Percentiles rank a stretch among this genome's conserved stretches.
Evolutionary conservation across 2,797 vertebrate species (phyloP).

Genomic region (Pseudocheirus occidentalis): DNA sequence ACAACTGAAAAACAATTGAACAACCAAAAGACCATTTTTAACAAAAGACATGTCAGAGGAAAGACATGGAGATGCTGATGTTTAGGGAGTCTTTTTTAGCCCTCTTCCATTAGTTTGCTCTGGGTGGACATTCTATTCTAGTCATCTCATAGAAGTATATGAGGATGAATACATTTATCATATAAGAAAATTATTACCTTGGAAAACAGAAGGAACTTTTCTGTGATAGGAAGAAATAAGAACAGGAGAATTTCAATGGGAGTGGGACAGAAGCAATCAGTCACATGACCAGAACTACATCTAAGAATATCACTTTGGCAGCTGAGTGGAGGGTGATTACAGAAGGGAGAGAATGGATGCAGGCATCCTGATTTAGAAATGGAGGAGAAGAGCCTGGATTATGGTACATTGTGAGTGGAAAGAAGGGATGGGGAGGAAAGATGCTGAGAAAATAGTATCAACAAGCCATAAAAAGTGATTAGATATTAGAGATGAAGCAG

Average conservation of each 20-base stretch:
- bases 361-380: neutral
- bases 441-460: neutral
- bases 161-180: conserved; percentile 2
- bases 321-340: neutral
- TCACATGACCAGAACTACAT: neutral
- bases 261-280: neutral
- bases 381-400: neutral
- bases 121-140: neutral
- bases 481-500: neutral
- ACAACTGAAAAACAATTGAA: neutral
- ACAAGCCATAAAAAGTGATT: neutral
- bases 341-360: neutral
- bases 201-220: conserved; percentile 35
- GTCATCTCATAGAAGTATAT: conserved; percentile 20
- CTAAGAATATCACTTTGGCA: neutral
- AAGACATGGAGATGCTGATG: neutral
- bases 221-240: conserved; percentile 2
- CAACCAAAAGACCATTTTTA: neutral
- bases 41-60: conserved; percentile 17
- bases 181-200: conserved; percentile 25
- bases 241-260: neutral
- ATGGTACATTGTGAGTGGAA: neutral
- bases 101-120: neutral
- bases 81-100: neutral
- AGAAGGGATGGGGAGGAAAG: neutral